Percentiles rank a stretch among this genome's conserved stretches.
Evolutionary conservation across 2,888 invertebrate genomes (phyloP).

Genomic region (Lycophotia porphyrea): DNA sequence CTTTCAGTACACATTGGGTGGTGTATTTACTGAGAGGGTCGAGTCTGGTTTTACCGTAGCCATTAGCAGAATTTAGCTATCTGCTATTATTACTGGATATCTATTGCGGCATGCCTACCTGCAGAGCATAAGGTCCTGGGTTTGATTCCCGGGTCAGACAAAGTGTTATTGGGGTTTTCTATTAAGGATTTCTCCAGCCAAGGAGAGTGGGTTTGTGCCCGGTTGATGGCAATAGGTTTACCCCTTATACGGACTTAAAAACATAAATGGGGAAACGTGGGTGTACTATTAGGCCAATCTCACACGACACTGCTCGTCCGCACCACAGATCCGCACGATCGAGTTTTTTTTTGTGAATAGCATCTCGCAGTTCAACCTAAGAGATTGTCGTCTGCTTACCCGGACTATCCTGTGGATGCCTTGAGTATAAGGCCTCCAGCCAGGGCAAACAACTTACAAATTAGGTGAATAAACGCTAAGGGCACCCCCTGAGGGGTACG

Average conservation of each 20-base stretch:
- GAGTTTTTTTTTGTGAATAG: no score
- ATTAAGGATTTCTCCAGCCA: not conserved
- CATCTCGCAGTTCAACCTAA: no score
- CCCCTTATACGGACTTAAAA: not conserved
- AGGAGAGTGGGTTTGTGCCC: not conserved
- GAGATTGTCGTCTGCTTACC: no score
- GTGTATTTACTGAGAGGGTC: constrained; percentile 7
- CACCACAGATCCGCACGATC: no score
- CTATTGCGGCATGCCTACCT: no score
- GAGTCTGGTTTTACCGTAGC: not conserved
- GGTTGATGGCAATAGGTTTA: not conserved
- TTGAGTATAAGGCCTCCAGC: no score
- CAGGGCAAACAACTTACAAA: no score
- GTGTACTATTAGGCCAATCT: not conserved
- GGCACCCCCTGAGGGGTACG: no score
- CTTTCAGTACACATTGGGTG: constrained; percentile 28
- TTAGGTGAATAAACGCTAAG: no score
- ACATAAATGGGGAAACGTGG: not conserved
- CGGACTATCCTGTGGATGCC: no score
- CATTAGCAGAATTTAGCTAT: not conserved
- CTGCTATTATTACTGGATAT: not conserved
- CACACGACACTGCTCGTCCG: no score
- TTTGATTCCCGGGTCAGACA: not conserved
- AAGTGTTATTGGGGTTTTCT: not conserved
- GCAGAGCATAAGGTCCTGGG: not conserved